phyloP scores from a whole-genome alignment of 2,113 vertebrate species.

The Rhabdornis inornatus region DNA sequence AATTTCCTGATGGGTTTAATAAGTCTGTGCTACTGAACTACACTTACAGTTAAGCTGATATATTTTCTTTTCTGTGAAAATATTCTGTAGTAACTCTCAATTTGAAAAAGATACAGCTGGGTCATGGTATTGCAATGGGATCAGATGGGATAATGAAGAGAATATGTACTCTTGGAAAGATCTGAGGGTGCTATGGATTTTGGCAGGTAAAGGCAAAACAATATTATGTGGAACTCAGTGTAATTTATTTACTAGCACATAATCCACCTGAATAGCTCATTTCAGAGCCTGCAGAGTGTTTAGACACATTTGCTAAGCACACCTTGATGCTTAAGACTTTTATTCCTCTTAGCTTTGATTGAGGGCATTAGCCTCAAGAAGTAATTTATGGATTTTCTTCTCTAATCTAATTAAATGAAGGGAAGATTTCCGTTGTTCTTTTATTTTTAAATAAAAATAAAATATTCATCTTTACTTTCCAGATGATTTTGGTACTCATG shows the following conservation, averaged over 20 bases:
- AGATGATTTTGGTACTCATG: not conserved
- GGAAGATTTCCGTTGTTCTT: not conserved
- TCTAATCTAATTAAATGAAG: not conserved
- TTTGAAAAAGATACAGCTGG: not conserved
- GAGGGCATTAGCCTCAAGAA: not conserved
- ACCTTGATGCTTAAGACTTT: not conserved
- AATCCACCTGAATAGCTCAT: not conserved
- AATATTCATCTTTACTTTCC: not conserved
- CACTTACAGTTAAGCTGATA: not conserved
- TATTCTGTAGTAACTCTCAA: not conserved
- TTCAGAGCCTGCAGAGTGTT: not conserved
- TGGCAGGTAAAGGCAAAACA: not conserved
- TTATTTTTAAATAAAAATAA: not conserved
- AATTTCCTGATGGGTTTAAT: not conserved
- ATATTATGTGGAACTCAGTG: not conserved
- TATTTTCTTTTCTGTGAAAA: slow-evolving; percentile 1
- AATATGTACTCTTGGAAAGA: not conserved
- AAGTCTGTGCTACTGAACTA: not conserved
- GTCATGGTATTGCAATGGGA: not conserved
- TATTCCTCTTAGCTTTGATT: not conserved
- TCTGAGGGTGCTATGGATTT: not conserved
- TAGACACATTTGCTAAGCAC: not conserved
- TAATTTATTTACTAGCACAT: not conserved
- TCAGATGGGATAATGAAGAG: not conserved
- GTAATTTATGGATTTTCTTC: not conserved